phyloP scores from a whole-genome alignment of 92 coral and sea anemone genomes.

The Zoanthus sociatus region DNA sequence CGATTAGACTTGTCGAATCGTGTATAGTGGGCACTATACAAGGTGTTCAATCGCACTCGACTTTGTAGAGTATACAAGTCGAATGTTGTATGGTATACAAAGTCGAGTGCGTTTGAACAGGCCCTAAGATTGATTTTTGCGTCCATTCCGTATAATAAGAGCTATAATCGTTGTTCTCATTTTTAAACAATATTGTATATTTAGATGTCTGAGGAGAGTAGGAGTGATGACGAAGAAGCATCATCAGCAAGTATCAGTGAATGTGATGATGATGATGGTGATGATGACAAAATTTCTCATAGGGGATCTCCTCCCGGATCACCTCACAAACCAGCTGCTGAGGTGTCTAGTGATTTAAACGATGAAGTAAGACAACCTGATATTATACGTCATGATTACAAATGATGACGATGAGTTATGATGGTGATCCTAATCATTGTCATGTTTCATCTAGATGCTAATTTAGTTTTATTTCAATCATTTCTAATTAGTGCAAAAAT shows the following conservation, averaged over 20 bases:
- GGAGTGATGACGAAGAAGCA: conserved; percentile 6
- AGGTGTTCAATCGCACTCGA: no score
- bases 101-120: no score
- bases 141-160: no score
- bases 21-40: no score
- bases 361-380: conserved; percentile 13
- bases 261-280: conserved; percentile 7
- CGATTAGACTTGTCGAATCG: no score
- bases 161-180: not conserved
- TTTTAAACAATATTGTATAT: not conserved
- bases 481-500: no score
- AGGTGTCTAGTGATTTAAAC: not conserved
- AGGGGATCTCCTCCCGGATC: not conserved
- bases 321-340: not conserved
- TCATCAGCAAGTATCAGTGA: not conserved
- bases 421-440: no score
- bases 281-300: not conserved
- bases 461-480: no score
- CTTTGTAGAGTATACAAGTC: no score
- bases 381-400: not conserved
- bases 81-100: no score
- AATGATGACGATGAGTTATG: not conserved
- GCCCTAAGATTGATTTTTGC: not conserved
- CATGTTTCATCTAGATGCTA: no score
- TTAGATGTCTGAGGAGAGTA: conserved; percentile 29